Evolutionary conservation across 2,888 invertebrate genomes (phyloP).

Genomic region (Tribolium freemani): DNA sequence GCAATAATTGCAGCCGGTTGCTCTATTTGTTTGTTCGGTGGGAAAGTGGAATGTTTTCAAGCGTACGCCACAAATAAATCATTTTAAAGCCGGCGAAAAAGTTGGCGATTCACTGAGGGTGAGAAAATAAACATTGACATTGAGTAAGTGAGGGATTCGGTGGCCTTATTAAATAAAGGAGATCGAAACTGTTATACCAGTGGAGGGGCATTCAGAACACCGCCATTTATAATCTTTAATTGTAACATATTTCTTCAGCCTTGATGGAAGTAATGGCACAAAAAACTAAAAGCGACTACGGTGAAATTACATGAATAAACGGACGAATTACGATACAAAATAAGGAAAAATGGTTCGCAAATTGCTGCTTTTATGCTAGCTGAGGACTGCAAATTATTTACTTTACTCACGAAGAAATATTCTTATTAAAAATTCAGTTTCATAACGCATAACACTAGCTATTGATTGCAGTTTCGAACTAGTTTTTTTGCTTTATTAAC

Average conservation of each 20-base stretch:
- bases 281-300: background rate
- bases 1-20: background rate
- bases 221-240: constrained; percentile 22
- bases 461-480: too few species aligned
- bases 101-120: constrained; percentile 9
- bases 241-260: constrained; percentile 13
- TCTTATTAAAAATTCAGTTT: too few species aligned
- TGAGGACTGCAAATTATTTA: background rate
- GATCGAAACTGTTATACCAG: constrained; percentile 1
- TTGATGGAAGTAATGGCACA: background rate
- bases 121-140: constrained; percentile 37
- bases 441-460: too few species aligned
- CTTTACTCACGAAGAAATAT: background rate
- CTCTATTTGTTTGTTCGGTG: background rate
- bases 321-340: constrained; percentile 4
- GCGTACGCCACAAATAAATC: constrained; percentile 11
- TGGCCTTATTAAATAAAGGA: constrained; percentile 33
- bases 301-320: constrained; percentile 14
- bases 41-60: constrained; percentile 4
- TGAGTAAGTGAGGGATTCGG: constrained; percentile 36
- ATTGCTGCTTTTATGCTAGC: background rate
- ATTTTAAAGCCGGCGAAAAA: constrained; percentile 17
- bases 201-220: constrained; percentile 6
- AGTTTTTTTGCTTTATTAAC: too few species aligned
- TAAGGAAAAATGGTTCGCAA: background rate